These are phyloP conservation scores for Nebria salina DNA, from an alignment of 2,888 invertebrate genomes.

Conservation along the genomic window DNA sequence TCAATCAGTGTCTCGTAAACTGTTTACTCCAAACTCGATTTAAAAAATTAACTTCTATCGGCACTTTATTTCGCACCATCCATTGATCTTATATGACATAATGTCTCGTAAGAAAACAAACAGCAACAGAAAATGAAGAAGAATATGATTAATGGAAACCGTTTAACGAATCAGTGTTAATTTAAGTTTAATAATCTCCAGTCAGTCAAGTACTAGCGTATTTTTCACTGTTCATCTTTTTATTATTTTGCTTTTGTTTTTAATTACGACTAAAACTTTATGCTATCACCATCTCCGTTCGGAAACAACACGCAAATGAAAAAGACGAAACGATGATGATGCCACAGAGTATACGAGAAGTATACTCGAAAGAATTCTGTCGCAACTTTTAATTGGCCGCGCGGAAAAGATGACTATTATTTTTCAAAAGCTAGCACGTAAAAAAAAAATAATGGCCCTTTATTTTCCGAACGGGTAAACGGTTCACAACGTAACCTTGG, in stretches of 20 bases:
- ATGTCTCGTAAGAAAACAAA: constrained; percentile 5
- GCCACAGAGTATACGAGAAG: constrained; percentile 2
- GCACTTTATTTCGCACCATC: constrained; percentile 14
- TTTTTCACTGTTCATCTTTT: neutral
- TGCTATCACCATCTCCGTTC: neutral
- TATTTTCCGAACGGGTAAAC: constrained; percentile 33
- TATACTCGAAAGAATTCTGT: constrained; percentile 3
- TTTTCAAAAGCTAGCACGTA: constrained; percentile 33
- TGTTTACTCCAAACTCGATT: constrained; percentile 21
- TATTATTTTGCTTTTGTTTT: constrained; percentile 4
- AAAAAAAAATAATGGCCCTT: constrained; percentile 29
- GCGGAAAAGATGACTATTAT: constrained; percentile 43
- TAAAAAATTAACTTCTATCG: constrained; percentile 35
- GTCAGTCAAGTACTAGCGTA: constrained; percentile 15
- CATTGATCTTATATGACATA: constrained; percentile 38
- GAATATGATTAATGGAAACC: constrained; percentile 40
- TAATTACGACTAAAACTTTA: constrained; percentile 12
- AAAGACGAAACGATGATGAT: neutral
- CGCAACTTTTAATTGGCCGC: constrained; percentile 41
- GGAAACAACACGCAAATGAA: constrained; percentile 31
- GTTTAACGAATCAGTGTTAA: constrained; percentile 45
- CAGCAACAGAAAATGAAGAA: constrained; percentile 24
- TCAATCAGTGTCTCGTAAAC: constrained; percentile 33
- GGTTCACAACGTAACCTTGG: constrained; percentile 34
- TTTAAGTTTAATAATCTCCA: constrained; percentile 41